These are phyloP conservation scores for Caenorhabditis elegans DNA, from an alignment of 1,140 invertebrate species.

Conservation along the genomic window DNA sequence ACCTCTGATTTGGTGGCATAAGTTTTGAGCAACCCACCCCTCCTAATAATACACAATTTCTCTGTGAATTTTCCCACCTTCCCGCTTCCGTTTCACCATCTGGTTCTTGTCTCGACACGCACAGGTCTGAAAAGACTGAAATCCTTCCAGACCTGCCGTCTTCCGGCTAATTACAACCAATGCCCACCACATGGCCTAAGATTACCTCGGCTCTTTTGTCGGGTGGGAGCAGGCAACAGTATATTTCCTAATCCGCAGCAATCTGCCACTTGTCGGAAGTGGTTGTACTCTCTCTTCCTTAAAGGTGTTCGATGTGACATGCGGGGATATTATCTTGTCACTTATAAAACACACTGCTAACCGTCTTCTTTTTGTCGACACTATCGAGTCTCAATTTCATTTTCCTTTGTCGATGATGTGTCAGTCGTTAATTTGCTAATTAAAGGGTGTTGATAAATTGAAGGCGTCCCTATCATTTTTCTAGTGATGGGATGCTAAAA, in stretches of 20 bases:
- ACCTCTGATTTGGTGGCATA: too few species aligned
- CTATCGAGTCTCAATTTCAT: neutral
- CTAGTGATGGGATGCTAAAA: too few species aligned
- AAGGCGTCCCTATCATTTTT: too few species aligned
- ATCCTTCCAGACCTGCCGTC: too few species aligned
- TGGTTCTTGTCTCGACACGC: too few species aligned
- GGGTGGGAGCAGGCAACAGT: too few species aligned
- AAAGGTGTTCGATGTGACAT: neutral
- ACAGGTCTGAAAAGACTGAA: too few species aligned
- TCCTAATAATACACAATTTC: too few species aligned
- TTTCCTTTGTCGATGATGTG: neutral
- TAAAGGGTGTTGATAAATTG: conserved; percentile 23
- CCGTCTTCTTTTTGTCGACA: neutral
- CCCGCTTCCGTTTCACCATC: too few species aligned
- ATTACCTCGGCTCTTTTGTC: neutral
- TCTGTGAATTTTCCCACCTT: too few species aligned
- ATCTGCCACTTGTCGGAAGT: neutral
- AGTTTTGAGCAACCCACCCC: too few species aligned
- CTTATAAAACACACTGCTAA: too few species aligned
- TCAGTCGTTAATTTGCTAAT: conserved; percentile 18
- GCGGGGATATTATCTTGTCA: neutral
- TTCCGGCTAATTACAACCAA: neutral
- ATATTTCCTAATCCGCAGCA: neutral
- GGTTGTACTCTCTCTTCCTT: neutral
- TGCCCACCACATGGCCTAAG: neutral